These are phyloP conservation scores for Tetragnatha versicolor DNA, from an alignment of 1,140 invertebrate genomes.

Conservation along the genomic window DNA sequence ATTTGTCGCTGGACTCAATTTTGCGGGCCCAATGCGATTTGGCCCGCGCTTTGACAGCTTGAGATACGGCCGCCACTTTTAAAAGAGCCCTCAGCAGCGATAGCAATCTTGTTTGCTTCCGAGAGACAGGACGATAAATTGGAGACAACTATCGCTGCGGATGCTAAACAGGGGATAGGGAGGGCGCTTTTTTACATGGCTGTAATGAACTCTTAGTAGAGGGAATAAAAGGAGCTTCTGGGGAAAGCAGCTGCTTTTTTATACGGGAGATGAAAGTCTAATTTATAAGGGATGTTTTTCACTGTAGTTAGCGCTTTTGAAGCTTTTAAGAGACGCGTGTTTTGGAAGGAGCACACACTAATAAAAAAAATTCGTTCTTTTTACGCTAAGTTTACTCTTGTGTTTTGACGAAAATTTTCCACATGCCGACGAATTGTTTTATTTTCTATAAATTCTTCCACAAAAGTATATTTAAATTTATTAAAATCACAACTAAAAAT, in stretches of 20 bases:
- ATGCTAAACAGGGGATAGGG: constrained; percentile 18
- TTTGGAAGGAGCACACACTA: too few relatives aligned
- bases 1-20: constrained; percentile 44
- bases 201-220: constrained; percentile 23
- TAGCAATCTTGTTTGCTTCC: constrained; percentile 47
- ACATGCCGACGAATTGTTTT: too few relatives aligned
- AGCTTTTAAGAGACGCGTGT: too few relatives aligned
- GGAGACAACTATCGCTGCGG: constrained; percentile 39
- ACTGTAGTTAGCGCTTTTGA: too few relatives aligned
- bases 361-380: too few relatives aligned
- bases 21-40: constrained; percentile 42
- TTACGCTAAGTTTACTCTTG: too few relatives aligned
- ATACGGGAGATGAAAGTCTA: neutral
- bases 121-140: constrained; percentile 49
- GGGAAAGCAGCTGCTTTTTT: neutral
- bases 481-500: too few relatives aligned
- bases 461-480: too few relatives aligned
- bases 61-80: constrained; percentile 46
- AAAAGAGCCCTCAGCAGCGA: constrained; percentile 35
- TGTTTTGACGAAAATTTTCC: too few relatives aligned
- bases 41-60: constrained; percentile 36
- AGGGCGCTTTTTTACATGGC: neutral
- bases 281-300: too few relatives aligned
- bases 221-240: neutral
- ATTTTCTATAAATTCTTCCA: too few relatives aligned